Percentiles rank a stretch among this genome's conserved stretches.
Evolutionary conservation across 2,113 vertebrate genomes (phyloP).

Genomic region (Psilopsiagon aurifrons): DNA sequence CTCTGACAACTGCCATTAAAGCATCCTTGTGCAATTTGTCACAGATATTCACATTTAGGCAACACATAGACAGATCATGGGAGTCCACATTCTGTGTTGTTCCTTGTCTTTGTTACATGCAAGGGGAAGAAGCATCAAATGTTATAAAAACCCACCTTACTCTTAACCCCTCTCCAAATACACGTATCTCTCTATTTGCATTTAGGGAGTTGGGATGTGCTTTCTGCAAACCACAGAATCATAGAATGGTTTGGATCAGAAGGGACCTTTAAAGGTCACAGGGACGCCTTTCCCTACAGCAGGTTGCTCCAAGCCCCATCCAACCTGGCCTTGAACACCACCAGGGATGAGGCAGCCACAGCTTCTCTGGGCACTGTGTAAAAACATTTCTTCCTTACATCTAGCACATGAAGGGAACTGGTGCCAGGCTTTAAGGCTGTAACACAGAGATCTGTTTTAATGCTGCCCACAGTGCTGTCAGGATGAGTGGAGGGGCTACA

Average conservation of each 20-base stretch:
- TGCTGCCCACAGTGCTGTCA: accelerated
- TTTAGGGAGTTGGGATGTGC: accelerated
- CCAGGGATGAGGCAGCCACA: not conserved
- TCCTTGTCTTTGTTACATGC: not conserved
- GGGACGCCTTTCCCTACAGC: not conserved
- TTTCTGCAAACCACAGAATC: not conserved
- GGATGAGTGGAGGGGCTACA: accelerated
- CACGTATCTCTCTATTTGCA: not conserved
- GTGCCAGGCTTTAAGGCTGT: not conserved
- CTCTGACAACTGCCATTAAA: constrained; percentile 67
- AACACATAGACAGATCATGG: not conserved
- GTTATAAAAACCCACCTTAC: not conserved
- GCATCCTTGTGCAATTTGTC: constrained; percentile 33
- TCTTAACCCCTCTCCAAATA: not conserved
- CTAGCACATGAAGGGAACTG: accelerated
- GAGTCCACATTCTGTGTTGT: not conserved
- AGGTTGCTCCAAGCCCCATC: accelerated
- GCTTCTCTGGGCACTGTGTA: accelerated
- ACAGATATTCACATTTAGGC: constrained; percentile 62
- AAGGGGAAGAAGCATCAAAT: not conserved
- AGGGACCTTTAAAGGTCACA: not conserved
- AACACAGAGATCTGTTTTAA: no score
- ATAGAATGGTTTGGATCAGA: not conserved
- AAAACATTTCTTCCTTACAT: accelerated
- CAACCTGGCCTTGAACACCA: not conserved